Evolutionary conservation across 2,113 vertebrate genomes (phyloP).

Genomic region (Parotia lawesii): DNA sequence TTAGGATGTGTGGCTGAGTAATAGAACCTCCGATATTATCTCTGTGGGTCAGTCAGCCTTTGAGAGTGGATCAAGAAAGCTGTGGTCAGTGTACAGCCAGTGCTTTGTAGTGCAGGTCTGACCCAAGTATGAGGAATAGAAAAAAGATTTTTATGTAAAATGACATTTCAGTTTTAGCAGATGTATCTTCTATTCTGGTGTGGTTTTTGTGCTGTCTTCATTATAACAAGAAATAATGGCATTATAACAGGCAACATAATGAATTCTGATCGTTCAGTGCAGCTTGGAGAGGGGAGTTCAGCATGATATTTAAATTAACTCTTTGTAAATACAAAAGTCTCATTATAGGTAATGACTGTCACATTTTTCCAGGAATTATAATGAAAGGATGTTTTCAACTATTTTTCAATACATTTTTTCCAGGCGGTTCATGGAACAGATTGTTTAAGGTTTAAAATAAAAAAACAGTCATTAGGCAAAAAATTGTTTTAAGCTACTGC

Average conservation of each 20-base stretch:
- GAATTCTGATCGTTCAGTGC: not conserved
- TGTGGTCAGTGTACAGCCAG: not conserved
- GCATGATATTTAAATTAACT: not conserved
- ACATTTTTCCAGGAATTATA: constrained; percentile 17
- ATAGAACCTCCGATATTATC: not conserved
- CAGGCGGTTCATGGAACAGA: not conserved
- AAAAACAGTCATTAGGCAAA: not conserved
- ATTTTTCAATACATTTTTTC: not conserved
- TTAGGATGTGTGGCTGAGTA: constrained; percentile 17
- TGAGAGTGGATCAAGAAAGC: not conserved
- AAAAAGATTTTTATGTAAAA: not conserved
- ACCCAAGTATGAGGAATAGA: not conserved
- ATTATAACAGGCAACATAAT: not conserved
- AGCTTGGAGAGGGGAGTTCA: not conserved
- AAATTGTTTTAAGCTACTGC: not conserved
- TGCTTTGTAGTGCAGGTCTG: not conserved
- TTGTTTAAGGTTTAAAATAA: constrained; percentile 9
- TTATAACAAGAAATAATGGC: not conserved
- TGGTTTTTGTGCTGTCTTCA: not conserved
- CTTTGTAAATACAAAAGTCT: not conserved
- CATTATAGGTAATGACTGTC: not conserved
- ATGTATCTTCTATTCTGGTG: not conserved
- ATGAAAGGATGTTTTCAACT: not conserved
- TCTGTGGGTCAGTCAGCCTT: not conserved
- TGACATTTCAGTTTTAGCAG: not conserved